Conservation (phyloP, 1,140 invertebrate species). For the Cepaea nemoralis region DNA sequence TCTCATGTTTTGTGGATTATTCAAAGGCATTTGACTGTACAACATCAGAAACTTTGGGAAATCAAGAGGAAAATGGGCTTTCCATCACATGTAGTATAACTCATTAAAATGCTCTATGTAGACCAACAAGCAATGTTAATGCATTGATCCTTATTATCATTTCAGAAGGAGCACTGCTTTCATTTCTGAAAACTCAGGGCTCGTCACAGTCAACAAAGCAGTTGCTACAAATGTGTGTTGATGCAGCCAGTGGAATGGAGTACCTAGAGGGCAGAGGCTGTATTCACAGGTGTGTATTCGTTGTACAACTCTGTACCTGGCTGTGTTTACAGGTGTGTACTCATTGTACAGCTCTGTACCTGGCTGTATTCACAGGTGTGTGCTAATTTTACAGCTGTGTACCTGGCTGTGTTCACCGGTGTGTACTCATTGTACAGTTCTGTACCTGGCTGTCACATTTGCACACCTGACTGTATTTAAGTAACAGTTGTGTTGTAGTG, state of each 20-base stretch:
- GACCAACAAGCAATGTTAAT: too few species aligned
- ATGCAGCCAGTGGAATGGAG: conserved; percentile 93
- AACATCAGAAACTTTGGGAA: too few species aligned
- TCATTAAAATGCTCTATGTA: too few species aligned
- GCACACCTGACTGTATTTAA: too few species aligned
- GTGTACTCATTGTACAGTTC: conserved; percentile 25
- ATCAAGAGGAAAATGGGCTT: too few species aligned
- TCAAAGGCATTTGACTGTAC: too few species aligned
- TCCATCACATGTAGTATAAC: too few species aligned
- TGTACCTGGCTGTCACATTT: neutral
- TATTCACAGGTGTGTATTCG: conserved; percentile 80
- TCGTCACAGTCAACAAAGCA: conserved; percentile 75
- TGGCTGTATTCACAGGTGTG: conserved; percentile 89
- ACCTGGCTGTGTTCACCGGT: conserved; percentile 88
- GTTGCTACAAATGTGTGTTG: conserved; percentile 90
- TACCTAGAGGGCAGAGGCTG: conserved; percentile 97
- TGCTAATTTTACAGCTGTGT: neutral
- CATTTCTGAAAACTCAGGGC: conserved; percentile 86
- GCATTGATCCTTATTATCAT: too few species aligned
- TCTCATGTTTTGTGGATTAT: too few species aligned
- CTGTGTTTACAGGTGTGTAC: conserved; percentile 85
- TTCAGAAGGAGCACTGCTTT: conserved; percentile 90
- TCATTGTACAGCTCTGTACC: neutral
- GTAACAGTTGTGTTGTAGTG: too few species aligned
- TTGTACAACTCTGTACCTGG: conserved; percentile 71